Base-by-base conservation (phyloP, 1,140 invertebrate genomes). In the Pygmarrhopalites habei region DNA sequence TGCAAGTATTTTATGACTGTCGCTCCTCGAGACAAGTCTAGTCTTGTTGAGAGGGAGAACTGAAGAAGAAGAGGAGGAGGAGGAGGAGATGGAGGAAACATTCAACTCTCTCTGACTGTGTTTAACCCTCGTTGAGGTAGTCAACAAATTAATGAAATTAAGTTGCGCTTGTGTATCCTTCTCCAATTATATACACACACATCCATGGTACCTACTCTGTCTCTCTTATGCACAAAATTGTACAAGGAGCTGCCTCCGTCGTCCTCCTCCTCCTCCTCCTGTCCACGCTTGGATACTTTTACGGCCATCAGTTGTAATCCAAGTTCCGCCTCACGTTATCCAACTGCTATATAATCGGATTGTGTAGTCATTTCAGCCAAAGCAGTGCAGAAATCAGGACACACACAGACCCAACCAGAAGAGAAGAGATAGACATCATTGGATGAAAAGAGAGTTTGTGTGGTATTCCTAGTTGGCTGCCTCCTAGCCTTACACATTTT, bases 131-230 rank as follows among this genome's bases (percentile, higher is more conserved):
- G 12, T 62, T 12, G 29, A 41, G 44, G 19, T 58, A 51, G 55
- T 58, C 53, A 58, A 56, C 44, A 63, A 58, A 58, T 58, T 58
- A 57, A 63, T 46, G 44, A 58, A 57, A 63, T 63, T 43, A 63
- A 49, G 29, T 28, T 21, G 25, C 1, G 26, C 30, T 51, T 28
- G 5, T 19, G 44, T 41, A n/a, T n/a, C n/a, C n/a, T n/a, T n/a
- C n/a, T n/a, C n/a, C n/a, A n/a, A n/a, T n/a, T n/a, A n/a, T n/a
- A n/a, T n/a, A n/a, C n/a, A n/a, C n/a, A n/a, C n/a, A n/a, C n/a
- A n/a, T n/a, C 56, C 32, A 30, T 26, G 15, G 21, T 4, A 25
- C 26, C 49, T 10, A 52, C 2, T 52, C 44, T 19, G 3, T 52
- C 23, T 10, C 5, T 12, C 49, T 17, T n/a, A n/a, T n/a, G n/a